A percentile compares a stretch with the other conserved stretches of the same genome.
phyloP scores from a whole-genome alignment of 2,113 vertebrate genomes.

The Penelope pileata region DNA sequence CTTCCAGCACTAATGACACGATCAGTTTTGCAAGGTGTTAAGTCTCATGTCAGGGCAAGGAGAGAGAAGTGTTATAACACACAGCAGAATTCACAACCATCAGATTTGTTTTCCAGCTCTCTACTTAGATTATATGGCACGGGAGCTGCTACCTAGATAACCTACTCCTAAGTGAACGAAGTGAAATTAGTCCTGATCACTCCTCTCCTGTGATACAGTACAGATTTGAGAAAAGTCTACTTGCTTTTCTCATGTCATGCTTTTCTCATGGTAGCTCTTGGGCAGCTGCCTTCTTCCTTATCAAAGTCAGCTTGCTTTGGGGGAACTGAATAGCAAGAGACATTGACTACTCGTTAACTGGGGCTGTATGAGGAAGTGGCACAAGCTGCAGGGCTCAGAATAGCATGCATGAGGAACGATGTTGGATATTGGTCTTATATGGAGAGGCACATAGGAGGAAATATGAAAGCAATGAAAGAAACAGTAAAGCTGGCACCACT shows the following conservation, averaged over 20 bases:
- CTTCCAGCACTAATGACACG: not conserved
- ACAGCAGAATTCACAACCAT: not conserved
- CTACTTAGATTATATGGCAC: not conserved
- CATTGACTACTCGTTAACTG: not conserved
- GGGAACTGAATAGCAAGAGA: not conserved
- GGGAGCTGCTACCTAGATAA: not conserved
- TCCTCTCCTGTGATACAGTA: not conserved
- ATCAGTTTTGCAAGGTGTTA: not conserved
- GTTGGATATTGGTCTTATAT: not conserved
- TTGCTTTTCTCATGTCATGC: not conserved
- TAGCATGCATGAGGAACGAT: not conserved
- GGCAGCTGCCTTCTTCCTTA: not conserved
- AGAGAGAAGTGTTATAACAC: not conserved
- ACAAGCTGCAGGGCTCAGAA: not conserved
- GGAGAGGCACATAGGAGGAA: not conserved
- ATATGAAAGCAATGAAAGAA: not conserved
- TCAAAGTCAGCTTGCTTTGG: not conserved
- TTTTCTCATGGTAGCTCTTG: not conserved
- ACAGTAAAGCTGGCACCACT: not conserved
- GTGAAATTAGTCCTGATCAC: not conserved
- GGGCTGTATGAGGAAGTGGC: not conserved
- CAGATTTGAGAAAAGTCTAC: too few species aligned
- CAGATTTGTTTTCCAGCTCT: not conserved
- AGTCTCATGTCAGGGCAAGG: not conserved
- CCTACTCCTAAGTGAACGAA: not conserved